A percentile compares a stretch with the other conserved stretches of the same genome.
These are phyloP conservation scores for Brotula barbata DNA, from an alignment of 2,797 vertebrate species.

Conservation along the genomic window DNA sequence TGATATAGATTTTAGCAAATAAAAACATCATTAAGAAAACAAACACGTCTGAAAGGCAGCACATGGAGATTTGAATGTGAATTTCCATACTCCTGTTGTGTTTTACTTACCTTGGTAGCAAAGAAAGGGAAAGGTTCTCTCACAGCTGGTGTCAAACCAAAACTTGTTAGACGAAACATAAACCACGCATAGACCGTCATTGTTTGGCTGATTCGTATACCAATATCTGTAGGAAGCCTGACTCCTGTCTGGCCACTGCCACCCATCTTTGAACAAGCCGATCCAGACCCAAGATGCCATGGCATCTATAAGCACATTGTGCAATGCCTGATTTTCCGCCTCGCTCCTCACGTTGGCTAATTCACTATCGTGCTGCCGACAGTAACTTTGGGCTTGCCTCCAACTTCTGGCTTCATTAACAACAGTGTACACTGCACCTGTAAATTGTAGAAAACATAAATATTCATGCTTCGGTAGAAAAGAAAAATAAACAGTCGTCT, in stretches of 20 bases:
- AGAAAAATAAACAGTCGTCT: too few relatives aligned
- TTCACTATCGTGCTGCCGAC: not conserved
- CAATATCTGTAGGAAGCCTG: slow-evolving; percentile 40
- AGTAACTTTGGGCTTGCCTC: not conserved
- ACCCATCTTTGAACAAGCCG: slow-evolving; percentile 44
- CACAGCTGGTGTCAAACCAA: slow-evolving; percentile 6
- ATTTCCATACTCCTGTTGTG: too few relatives aligned
- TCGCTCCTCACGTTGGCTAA: slow-evolving; percentile 26
- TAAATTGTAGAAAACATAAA: not conserved
- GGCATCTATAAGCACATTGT: not conserved
- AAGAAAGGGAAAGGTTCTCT: accelerated
- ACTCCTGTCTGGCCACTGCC: slow-evolving; percentile 40
- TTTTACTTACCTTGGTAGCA: slow-evolving; percentile 27
- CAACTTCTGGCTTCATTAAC: slow-evolving; percentile 12
- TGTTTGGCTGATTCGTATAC: not conserved
- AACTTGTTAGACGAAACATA: too few relatives aligned
- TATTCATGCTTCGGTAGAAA: not conserved
- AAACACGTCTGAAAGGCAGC: too few relatives aligned
- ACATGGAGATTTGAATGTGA: too few relatives aligned
- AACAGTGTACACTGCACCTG: not conserved
- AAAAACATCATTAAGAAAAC: too few relatives aligned
- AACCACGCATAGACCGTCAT: accelerated
- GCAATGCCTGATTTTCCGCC: slow-evolving; percentile 26
- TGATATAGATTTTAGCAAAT: too few relatives aligned
- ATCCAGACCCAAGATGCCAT: slow-evolving; percentile 3